Conservation (phyloP, 2,888 invertebrate species). For the Oegoconia quadripuncta region DNA sequence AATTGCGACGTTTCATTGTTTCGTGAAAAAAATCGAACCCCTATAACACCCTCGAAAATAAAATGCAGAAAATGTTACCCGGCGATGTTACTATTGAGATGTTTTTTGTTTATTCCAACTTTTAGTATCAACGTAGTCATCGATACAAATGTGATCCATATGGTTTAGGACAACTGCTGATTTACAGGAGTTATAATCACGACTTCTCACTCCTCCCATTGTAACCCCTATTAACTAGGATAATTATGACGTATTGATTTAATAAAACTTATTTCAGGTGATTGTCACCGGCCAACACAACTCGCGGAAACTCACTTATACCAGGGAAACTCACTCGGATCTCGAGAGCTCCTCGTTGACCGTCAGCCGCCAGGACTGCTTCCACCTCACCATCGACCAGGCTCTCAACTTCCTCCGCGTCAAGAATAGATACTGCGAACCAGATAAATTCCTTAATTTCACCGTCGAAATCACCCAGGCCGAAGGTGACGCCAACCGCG, state of each 20-base stretch:
- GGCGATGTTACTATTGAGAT: too few relatives aligned
- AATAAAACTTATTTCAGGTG: constrained; percentile 37
- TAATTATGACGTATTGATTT: too few relatives aligned
- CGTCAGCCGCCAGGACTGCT: constrained; percentile 60
- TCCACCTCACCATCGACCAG: constrained; percentile 61
- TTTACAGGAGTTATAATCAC: background rate
- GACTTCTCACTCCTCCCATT: too few relatives aligned
- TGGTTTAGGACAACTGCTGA: background rate
- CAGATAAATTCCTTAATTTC: constrained; percentile 47
- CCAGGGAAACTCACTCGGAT: constrained; percentile 62
- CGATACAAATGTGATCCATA: background rate
- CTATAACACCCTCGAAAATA: too few relatives aligned
- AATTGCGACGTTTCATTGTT: too few relatives aligned
- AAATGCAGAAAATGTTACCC: too few relatives aligned
- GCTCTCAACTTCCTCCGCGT: constrained; percentile 57
- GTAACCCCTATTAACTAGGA: too few relatives aligned
- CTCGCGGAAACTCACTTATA: constrained; percentile 48
- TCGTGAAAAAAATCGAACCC: too few relatives aligned
- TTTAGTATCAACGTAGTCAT: background rate
- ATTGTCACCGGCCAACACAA: constrained; percentile 50
- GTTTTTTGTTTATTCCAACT: too few relatives aligned
- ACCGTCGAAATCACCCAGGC: constrained; percentile 25
- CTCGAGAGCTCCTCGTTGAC: constrained; percentile 53
- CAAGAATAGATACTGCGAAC: constrained; percentile 51
- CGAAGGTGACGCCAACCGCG: background rate